phyloP scores from a whole-genome alignment of 2,888 invertebrate genomes.

The Lapara coniferarum region DNA sequence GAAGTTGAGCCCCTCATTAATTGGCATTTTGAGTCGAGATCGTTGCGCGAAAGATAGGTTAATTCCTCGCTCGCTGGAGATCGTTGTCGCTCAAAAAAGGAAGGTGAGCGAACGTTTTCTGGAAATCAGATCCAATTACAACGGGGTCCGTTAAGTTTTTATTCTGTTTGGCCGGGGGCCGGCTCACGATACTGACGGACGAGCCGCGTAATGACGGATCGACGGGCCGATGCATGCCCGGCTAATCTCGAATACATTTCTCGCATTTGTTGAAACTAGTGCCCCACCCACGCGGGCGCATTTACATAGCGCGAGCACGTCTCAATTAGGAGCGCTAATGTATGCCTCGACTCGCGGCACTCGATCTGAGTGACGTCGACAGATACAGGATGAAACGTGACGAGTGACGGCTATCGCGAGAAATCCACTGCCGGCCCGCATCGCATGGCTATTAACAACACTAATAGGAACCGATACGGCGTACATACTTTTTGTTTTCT shows the following conservation, averaged over 20 bases:
- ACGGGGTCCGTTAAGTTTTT: conserved; percentile 80
- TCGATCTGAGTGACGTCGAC: conserved; percentile 79
- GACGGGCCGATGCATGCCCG: conserved; percentile 50
- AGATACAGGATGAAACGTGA: conserved; percentile 80
- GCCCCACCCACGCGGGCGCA: conserved; percentile 81
- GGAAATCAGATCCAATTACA: conserved; percentile 84
- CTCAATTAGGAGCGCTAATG: conserved; percentile 84
- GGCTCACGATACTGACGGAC: conserved; percentile 76
- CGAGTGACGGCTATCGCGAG: conserved; percentile 78
- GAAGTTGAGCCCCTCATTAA: conserved; percentile 84
- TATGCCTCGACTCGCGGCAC: conserved; percentile 79
- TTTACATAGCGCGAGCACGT: conserved; percentile 82
- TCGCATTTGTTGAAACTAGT: conserved; percentile 62
- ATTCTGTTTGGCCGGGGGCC: conserved; percentile 76
- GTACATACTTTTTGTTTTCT: conserved; percentile 53
- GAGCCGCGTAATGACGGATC: conserved; percentile 61
- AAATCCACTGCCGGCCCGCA: conserved; percentile 64
- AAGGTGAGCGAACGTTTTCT: conserved; percentile 81
- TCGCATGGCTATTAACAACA: conserved; percentile 74
- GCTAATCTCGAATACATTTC: conserved; percentile 58
- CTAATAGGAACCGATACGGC: conserved; percentile 73
- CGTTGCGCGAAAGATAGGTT: conserved; percentile 82
- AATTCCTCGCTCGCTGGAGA: conserved; percentile 81
- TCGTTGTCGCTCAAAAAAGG: conserved; percentile 82
- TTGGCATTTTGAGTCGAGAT: conserved; percentile 84